These are phyloP conservation scores for Phocides pigmalion DNA, from an alignment of 1,140 invertebrate species.

Conservation along the genomic window DNA sequence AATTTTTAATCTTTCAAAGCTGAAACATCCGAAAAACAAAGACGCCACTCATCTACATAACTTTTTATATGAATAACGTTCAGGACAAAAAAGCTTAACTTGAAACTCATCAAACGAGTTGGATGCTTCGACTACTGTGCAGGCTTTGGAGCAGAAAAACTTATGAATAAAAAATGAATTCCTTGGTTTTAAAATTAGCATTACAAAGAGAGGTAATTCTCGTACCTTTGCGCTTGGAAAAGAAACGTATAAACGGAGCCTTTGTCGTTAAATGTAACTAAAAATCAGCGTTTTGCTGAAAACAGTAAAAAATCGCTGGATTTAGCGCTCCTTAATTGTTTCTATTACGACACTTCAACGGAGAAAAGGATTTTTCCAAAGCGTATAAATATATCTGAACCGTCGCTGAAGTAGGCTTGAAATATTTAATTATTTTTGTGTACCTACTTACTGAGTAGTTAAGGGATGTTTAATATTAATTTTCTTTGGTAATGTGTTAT, in stretches of 20 bases:
- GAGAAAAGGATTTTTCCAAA: too few relatives aligned
- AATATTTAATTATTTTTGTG: not conserved
- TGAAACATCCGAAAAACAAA: slow-evolving; percentile 2
- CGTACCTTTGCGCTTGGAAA: slow-evolving; percentile 74
- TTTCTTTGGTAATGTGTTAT: too few relatives aligned
- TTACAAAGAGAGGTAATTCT: slow-evolving; percentile 81
- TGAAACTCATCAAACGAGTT: slow-evolving; percentile 74
- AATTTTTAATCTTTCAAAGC: slow-evolving; percentile 8
- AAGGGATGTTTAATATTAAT: too few relatives aligned
- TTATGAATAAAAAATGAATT: slow-evolving; percentile 84
- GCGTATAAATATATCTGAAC: not conserved
- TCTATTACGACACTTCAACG: slow-evolving; percentile 1
- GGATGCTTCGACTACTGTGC: slow-evolving; percentile 74
- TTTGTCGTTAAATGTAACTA: slow-evolving; percentile 72
- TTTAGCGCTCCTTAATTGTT: slow-evolving; percentile 9
- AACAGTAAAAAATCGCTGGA: slow-evolving; percentile 19
- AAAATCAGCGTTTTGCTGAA: slow-evolving; percentile 66
- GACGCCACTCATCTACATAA: slow-evolving; percentile 41
- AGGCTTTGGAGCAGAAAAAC: slow-evolving; percentile 78
- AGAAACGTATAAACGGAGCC: slow-evolving; percentile 74
- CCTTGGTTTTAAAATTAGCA: slow-evolving; percentile 83
- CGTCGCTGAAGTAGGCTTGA: too few relatives aligned
- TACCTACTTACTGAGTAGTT: too few relatives aligned
- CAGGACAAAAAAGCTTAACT: slow-evolving; percentile 58
- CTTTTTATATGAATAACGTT: slow-evolving; percentile 59